phyloP scores from a whole-genome alignment of 1,140 invertebrate genomes.

The Drosophila pruinosa region DNA sequence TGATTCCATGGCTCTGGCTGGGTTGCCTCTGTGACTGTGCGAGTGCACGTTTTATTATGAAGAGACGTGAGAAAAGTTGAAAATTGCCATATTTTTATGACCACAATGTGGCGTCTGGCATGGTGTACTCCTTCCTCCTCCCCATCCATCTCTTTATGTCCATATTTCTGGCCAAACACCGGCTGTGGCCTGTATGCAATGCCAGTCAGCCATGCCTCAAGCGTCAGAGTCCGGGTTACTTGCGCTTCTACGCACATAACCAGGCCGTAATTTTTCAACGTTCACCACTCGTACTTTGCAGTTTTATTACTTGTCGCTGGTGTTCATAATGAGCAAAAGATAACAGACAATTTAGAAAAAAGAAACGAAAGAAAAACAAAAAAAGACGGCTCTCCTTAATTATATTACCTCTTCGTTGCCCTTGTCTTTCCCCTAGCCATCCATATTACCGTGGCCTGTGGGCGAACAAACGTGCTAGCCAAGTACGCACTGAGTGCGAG shows the following conservation, averaged over 20 bases:
- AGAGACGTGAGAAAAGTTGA: slow-evolving; percentile 65
- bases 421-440: not conserved
- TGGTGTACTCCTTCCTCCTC: not conserved
- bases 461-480: slow-evolving; percentile 16
- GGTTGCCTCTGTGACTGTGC: slow-evolving; percentile 36
- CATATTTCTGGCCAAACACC: too few relatives aligned
- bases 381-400: slow-evolving; percentile 50
- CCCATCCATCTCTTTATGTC: not conserved
- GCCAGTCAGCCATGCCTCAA: slow-evolving; percentile 23
- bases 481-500: slow-evolving; percentile 25
- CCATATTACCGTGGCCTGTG: too few relatives aligned
- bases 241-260: slow-evolving; percentile 51
- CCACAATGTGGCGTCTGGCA: slow-evolving; percentile 59
- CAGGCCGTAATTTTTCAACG: slow-evolving; percentile 63
- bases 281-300: slow-evolving; percentile 66
- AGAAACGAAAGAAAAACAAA: slow-evolving; percentile 40
- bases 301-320: slow-evolving; percentile 70
- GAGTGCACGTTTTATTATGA: slow-evolving; percentile 65
- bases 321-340: slow-evolving; percentile 69
- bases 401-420: slow-evolving; percentile 45
- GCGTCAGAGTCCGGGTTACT: not conserved
- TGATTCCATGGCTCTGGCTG: too few relatives aligned
- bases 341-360: slow-evolving; percentile 68
- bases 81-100: slow-evolving; percentile 70
- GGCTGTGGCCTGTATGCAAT: slow-evolving; percentile 11